Base-by-base conservation (phyloP, 2,113 vertebrate species). In the Cromileptes altivelis region DNA sequence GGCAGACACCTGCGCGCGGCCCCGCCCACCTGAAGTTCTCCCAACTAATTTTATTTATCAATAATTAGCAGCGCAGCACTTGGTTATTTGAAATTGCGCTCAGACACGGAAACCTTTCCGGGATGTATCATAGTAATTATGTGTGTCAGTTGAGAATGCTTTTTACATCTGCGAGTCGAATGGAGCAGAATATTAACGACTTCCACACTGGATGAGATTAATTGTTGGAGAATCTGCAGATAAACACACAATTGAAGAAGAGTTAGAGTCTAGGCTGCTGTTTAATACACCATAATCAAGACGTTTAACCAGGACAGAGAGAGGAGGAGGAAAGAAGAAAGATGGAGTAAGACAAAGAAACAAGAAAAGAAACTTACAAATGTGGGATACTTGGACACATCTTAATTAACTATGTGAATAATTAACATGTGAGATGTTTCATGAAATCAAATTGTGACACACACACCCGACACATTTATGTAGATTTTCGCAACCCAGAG, bases 21-120 rank as follows among this genome's bases (percentile, higher is more conserved):
- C 94, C 96, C 97, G 96, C 96, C 96, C 96, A 91, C 96, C 96
- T 95, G 87, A 96, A 97, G 96, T 97, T 97, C 95, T 97, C 95
- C 95, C 94, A 95, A 97, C 96, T 97, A 97, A 97, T 98, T 97
- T 96, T 97, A 98, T 98, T 97, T 96, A 97, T 97, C 97, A 97
- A 97, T 98, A 97, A 98, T 97, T 96, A 96, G 95, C 96, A 96
- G 95, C 95, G 96, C 96, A 95, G 97, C 96, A 95, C 95, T 96
- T 95, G 96, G 96, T 97, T 97, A 97, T 98, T 76, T 96, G 94
- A 96, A 97, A 97, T 96, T 95, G 96, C 93, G 96, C 96, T 96
- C 97, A 97, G 97, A 97, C 97, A 97, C 96, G 95, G 96, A 77
- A 97, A 92, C 96, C 96, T 97, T 97, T 96, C 96, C 95, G 96